Evolutionary conservation across 2,888 invertebrate species (phyloP), one percentile per base, ranked within the genome.

Genomic region (Drosophila helvetica): DNA sequence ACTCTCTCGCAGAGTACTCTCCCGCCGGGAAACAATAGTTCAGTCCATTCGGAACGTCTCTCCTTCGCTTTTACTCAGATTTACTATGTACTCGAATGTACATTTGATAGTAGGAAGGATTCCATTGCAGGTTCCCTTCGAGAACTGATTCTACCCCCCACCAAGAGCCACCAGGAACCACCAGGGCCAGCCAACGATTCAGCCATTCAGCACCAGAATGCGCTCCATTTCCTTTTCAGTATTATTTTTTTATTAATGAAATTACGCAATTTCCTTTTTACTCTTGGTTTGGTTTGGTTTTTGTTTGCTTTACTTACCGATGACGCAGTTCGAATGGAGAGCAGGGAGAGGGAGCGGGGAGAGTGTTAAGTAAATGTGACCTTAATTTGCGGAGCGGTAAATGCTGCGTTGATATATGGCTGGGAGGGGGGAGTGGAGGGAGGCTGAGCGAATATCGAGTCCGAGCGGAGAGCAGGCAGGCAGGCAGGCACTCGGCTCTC

Each of bases 391-490:
- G 56, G 57, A 57, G 38, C 65, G 53, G 62, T 67, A 70, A 85
- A 72, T 79, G 70, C 68, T 66, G 66, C 66, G 78, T 83, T 83
- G 86, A 88, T 86, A 82, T 88, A 83, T 78, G 66, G 75, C 67
- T 73, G 72, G 12, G 19, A 19, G 9, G 52, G 10, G 15, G 19
- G 19, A 15, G 18, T 17, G 47, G 27, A 12, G 22, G 27, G 10
- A 12, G 15, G 51, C 47, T 19, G 22, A 22, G 22, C 22, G 22
- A 30, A 43, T 25, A 10, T 47, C 19, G 19, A 18, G 47, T 15
- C 17, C 47, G 2, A 22, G 50, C n/a, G n/a, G n/a, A n/a, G n/a
- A n/a, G n/a, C n/a, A n/a, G n/a, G n/a, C n/a, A n/a, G n/a, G n/a
- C n/a, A n/a, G n/a, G n/a, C n/a, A n/a, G n/a, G n/a, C n/a, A n/a